Percentiles rank a stretch among this genome's conserved stretches.
Evolutionary conservation across 2,113 vertebrate genomes (phyloP).

Genomic region (Psophia crepitans): DNA sequence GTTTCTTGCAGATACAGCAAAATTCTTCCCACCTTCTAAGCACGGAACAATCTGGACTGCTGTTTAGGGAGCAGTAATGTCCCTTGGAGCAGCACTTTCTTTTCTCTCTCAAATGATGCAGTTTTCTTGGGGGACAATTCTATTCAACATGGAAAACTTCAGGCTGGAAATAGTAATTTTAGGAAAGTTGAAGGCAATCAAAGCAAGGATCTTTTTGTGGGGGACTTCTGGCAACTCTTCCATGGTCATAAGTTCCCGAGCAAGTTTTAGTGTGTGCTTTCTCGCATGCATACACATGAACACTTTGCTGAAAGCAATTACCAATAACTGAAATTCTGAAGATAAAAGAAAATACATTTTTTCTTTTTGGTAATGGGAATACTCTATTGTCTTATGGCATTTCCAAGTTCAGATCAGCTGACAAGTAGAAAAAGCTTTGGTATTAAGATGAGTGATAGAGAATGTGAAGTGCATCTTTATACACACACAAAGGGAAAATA

Average conservation of each 20-base stretch:
- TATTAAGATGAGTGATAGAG: not conserved
- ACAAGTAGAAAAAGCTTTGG: not conserved
- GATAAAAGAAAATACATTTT: not conserved
- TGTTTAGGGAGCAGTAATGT: not conserved
- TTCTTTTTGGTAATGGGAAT: not conserved
- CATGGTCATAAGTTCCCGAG: not conserved
- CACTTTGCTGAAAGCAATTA: not conserved
- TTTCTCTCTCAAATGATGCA: not conserved
- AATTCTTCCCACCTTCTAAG: not conserved
- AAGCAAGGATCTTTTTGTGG: not conserved
- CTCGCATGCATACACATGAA: not conserved
- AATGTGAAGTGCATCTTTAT: not conserved
- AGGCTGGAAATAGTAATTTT: not conserved
- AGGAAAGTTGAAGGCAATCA: not conserved
- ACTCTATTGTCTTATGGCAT: not conserved
- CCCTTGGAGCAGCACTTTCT: not conserved
- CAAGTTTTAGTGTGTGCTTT: not conserved
- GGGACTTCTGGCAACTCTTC: not conserved
- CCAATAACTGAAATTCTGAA: not conserved
- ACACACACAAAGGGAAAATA: not conserved
- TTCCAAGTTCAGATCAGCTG: not conserved
- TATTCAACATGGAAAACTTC: not conserved
- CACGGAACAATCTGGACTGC: not conserved
- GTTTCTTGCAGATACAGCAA: not conserved
- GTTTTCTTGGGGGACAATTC: not conserved